Percentiles rank a stretch among this genome's conserved stretches.
phyloP scores from a whole-genome alignment of 2,797 vertebrate genomes.

The Muraenolepis orangiensis region DNA sequence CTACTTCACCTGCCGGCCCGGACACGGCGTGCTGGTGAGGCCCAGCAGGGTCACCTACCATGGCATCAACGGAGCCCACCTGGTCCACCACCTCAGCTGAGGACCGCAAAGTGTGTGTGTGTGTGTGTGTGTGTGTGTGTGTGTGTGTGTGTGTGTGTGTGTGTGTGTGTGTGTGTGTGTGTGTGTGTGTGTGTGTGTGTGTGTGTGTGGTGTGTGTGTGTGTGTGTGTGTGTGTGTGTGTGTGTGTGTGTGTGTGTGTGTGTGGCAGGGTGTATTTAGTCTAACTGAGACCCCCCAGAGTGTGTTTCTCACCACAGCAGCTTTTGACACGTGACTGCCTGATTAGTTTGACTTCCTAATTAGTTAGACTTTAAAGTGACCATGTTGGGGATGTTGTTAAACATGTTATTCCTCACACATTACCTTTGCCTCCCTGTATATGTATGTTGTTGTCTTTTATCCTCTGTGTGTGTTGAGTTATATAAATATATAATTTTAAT shows the following conservation, averaged over 20 bases:
- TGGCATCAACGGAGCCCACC: constrained; percentile 86
- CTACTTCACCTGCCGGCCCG: constrained; percentile 86
- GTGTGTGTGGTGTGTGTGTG: not conserved
- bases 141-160: not conserved
- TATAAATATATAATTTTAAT: constrained; percentile 11
- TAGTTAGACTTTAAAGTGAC: constrained; percentile 7
- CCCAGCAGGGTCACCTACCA: constrained; percentile 91
- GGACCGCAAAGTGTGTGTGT: not conserved
- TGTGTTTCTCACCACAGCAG: not conserved
- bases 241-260: not conserved
- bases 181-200: not conserved
- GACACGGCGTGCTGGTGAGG: constrained; percentile 87
- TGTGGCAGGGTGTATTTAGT: not conserved
- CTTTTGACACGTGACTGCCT: not conserved
- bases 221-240: not conserved
- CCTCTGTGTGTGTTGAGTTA: not conserved
- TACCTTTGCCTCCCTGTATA: not conserved
- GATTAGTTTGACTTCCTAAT: constrained; percentile 4
- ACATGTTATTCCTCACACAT: not conserved
- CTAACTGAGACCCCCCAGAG: not conserved
- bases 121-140: not conserved
- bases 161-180: not conserved
- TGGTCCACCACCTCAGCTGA: constrained; percentile 81
- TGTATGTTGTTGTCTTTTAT: constrained; percentile 6
- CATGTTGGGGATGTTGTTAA: not conserved